Percentiles rank a stretch among this genome's conserved stretches.
These are phyloP conservation scores for Trinectes maculatus DNA, from an alignment of 2,113 vertebrate genomes.

Conservation along the genomic window DNA sequence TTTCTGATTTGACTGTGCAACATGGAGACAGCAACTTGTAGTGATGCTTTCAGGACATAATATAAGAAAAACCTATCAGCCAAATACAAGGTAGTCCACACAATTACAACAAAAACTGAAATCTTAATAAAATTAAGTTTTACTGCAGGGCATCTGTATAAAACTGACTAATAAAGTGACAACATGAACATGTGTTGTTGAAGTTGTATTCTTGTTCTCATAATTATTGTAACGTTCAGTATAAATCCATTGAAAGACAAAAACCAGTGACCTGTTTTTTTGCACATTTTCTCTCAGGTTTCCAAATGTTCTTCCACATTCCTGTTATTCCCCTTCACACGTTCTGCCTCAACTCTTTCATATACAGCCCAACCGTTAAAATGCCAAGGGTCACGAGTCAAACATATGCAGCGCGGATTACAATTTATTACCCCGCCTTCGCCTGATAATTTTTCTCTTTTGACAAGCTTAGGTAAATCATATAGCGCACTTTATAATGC, in stretches of 20 bases:
- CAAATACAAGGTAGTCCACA: too few relatives aligned
- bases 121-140: too few relatives aligned
- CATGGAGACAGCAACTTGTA: too few relatives aligned
- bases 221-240: not conserved
- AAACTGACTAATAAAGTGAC: not conserved
- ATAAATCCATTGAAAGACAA: slow-evolving; percentile 11
- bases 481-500: slow-evolving; percentile 89
- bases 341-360: slow-evolving; percentile 83
- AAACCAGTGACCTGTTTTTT: slow-evolving; percentile 33
- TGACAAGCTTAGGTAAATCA: slow-evolving; percentile 96
- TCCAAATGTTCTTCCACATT: slow-evolving; percentile 54
- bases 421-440: slow-evolving; percentile 94
- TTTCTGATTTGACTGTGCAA: too few relatives aligned
- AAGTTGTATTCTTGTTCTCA: not conserved
- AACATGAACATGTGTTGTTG: not conserved
- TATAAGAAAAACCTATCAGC: too few relatives aligned
- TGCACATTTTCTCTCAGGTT: slow-evolving; percentile 53
- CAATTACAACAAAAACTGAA: too few relatives aligned
- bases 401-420: slow-evolving; percentile 91
- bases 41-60: too few relatives aligned
- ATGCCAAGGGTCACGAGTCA: slow-evolving; percentile 95
- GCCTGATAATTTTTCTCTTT: slow-evolving; percentile 92
- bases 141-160: not conserved
- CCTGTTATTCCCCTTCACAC: slow-evolving; percentile 57
- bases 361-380: slow-evolving; percentile 86